Evolutionary conservation across 2,888 invertebrate species (phyloP).

Genomic region (Drosophila peninsularis): DNA sequence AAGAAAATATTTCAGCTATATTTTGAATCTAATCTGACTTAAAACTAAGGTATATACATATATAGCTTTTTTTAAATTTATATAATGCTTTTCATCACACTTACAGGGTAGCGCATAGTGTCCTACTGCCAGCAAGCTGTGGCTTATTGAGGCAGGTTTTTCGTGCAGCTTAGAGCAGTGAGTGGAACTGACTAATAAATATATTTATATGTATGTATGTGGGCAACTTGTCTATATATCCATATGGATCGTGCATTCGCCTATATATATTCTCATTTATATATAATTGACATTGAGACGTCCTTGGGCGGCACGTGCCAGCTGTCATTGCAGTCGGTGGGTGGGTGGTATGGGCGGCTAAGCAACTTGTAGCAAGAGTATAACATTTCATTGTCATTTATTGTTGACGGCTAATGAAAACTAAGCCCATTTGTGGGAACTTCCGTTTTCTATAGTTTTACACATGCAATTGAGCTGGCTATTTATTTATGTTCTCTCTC

Average conservation of each 20-base stretch:
- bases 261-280: conserved; percentile 6
- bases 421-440: conserved; percentile 40
- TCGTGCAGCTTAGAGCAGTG: conserved; percentile 38
- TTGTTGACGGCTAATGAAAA: conserved; percentile 33
- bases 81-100: neutral
- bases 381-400: conserved; percentile 59
- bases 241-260: conserved; percentile 4
- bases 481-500: conserved; percentile 12
- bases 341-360: conserved; percentile 5
- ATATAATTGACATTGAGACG: conserved; percentile 70
- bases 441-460: conserved; percentile 57
- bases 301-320: conserved; percentile 72
- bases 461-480: conserved; percentile 24
- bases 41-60: neutral
- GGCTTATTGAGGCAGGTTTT: conserved; percentile 57
- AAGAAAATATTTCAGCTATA: too few species aligned
- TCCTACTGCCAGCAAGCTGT: neutral
- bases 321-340: conserved; percentile 41
- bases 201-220: neutral
- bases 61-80: neutral
- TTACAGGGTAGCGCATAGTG: conserved; percentile 21
- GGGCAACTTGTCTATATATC: conserved; percentile 3
- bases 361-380: conserved; percentile 28
- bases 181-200: conserved; percentile 26
- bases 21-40: neutral